Evolutionary conservation across 53 echinoderm and acorn worm species (phyloP), one percentile per base, ranked within the genome.

Genomic region (Henricia sp.): DNA sequence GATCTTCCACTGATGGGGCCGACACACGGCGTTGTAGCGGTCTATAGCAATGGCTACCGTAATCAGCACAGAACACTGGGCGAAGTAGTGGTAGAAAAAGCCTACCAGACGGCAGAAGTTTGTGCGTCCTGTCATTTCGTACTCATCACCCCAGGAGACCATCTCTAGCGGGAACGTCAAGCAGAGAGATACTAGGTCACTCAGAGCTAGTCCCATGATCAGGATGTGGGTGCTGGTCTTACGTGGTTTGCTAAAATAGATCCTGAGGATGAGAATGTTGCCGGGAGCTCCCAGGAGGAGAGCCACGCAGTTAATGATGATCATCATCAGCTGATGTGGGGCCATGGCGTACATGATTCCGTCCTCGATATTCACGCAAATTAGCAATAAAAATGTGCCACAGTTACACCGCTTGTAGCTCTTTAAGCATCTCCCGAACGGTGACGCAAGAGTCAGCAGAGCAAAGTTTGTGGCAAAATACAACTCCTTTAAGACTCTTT

Each of bases 11-110:
- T 80, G 80, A 46, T 80, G 80, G 12, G 80, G 80, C 17, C 80
- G 80, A 35, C 80, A 80, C 10, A 80, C 80, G 44, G 80, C 80
- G 29, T 80, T 41, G 50, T 80, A 80, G 10, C 80, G 64, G 24
- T 80, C 80, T 23, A 80, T 64, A 35, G 80, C 80, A 23, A 80
- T 64, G 17, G 80, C 80, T 20, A 80, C 80, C 32, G 64, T 80
- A 48, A 80, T 80, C 36, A 80, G 50, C 63, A 80, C 80, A n/a
- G 80, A 80, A 36, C 80, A 80, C 65, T 80, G 80, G 62, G 80
- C 63, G 48, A 80, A 80, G 80, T 44, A 80, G 29, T 80, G 80
- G 30, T 63, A 80, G 50, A 32, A 63, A 35, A 80, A 80, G 44
- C 80, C 33, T 28, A 64, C 13, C 6, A 80, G 44, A 19, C 80